Base-by-base conservation (phyloP, 1,140 invertebrate species). In the Prorops nasuta region DNA sequence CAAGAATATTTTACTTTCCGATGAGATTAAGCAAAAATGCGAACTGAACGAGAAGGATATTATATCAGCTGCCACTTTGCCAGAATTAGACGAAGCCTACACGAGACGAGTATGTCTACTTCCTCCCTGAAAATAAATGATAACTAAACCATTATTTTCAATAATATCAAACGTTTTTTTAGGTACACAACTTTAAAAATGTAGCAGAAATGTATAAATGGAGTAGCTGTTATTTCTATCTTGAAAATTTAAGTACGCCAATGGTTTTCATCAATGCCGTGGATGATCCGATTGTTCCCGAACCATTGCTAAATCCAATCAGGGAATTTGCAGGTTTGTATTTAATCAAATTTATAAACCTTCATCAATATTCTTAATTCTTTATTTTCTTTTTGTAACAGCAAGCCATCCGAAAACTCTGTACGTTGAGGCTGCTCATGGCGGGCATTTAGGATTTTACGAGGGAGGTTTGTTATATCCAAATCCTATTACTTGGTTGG, bases 381-480 rank as follows among this genome's bases (percentile, higher is more conserved):
- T 18, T 16, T 44, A 37, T 44, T 46, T 46, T 56, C 60, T 54
- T 42, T 41, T 56, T 62, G 52, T 83, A 84, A 34, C 74, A 92
- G 90, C 76, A 55, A 82, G 77, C 10, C 82, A 84, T 50, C 78
- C 83, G 16, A 86, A 90, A 49, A 78, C 83, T 2, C 77, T 91
- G 44, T 92, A 90, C 58, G 79, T 94, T 18, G 86, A 92, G 65
- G 75, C 93, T 3, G 87, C 89, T 14, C 92, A 96, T 70, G 93
- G 93, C 4, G 94, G 94, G 7, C 94, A 96, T 76, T 76, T 96
- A 48, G 94, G 94, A 21, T 96, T 93, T 71, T 94, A 94, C 69
- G 93, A 96, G 75, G 90, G 91, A 4, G 90, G 90, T 9, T 72
- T 89, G 17, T 57, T 93, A 0, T 90, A 89, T 66, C 92, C 93